Evolutionary conservation across 2,113 vertebrate genomes (phyloP).

Genomic region (Psophia crepitans): DNA sequence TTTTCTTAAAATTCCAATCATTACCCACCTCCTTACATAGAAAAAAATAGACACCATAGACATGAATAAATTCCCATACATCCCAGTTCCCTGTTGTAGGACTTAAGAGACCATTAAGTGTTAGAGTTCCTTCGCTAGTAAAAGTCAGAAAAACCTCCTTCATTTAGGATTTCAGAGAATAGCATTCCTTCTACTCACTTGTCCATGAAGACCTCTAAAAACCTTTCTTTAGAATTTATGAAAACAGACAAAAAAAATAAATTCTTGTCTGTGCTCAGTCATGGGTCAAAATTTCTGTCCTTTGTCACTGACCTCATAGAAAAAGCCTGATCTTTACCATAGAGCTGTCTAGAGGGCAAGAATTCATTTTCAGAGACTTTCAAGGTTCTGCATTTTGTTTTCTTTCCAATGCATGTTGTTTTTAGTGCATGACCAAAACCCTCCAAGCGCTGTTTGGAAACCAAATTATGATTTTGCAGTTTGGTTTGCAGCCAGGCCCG

Average conservation of each 20-base stretch:
- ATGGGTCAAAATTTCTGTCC: not conserved
- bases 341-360: not conserved
- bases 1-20: not conserved
- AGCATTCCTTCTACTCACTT: not conserved
- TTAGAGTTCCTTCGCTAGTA: not conserved
- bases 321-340: not conserved
- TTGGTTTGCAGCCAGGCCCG: not conserved
- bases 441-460: not conserved
- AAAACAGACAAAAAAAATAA: not conserved
- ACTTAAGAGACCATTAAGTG: not conserved
- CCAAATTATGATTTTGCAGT: not conserved
- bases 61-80: not conserved
- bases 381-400: not conserved
- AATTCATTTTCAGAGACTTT: not conserved
- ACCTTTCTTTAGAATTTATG: not conserved
- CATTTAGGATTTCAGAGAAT: not conserved
- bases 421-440: not conserved
- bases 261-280: not conserved
- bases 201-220: not conserved
- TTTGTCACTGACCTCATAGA: not conserved
- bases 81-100: accelerated
- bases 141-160: not conserved
- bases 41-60: not conserved
- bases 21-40: not conserved
- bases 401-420: not conserved